Evolutionary conservation across 2,113 vertebrate genomes (phyloP), one percentile per base, ranked within the genome.

Genomic region (Dunckerocampus dactyliophorus): DNA sequence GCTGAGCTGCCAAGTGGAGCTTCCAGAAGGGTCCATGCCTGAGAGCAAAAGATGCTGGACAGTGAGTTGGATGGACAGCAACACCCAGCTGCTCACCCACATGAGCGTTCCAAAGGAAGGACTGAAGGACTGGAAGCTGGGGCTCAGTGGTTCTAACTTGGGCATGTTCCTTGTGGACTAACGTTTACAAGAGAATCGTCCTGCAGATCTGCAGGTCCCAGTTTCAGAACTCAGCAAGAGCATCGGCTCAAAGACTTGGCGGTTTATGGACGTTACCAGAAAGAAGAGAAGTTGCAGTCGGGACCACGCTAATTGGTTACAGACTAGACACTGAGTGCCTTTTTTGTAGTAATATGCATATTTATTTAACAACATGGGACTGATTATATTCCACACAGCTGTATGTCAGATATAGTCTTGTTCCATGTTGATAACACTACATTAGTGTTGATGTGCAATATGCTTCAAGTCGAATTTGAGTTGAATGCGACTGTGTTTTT

Each of bases 161-260:
- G 89, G 89, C 24, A 77, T 92, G 22, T 88, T 89, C 64, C 77
- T 85, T 0, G 64, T 89, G 63, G 83, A 71, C 31, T 72, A 54
- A 81, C 22, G 0, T 2, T 51, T 19, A 4, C 34, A 24, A 28
- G 22, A 28, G 0, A 61, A 9, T 28, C 34, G 39, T n/a, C n/a
- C 17, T 34, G 0, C 1, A 59, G 52, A 62, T 45, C 24, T 14
- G 19, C 47, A 24, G 55, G 31, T 54, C 2, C 4, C 21, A 37
- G 20, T 14, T 8, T 21, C 16, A 51, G 2, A 45, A 39, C 45
- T 48, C 22, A 52, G 54, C 46, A 56, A 42, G 62, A 19, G 17
- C 17, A 37, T 19, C 5, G 5, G 4, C 2, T 6, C 8, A 42
- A 12, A 14, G 31, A 56, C n/a, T 56, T 39, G 37, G 37, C 3